These are phyloP conservation scores for Ataeniobius toweri DNA, from an alignment of 2,797 vertebrate genomes.

Conservation along the genomic window DNA sequence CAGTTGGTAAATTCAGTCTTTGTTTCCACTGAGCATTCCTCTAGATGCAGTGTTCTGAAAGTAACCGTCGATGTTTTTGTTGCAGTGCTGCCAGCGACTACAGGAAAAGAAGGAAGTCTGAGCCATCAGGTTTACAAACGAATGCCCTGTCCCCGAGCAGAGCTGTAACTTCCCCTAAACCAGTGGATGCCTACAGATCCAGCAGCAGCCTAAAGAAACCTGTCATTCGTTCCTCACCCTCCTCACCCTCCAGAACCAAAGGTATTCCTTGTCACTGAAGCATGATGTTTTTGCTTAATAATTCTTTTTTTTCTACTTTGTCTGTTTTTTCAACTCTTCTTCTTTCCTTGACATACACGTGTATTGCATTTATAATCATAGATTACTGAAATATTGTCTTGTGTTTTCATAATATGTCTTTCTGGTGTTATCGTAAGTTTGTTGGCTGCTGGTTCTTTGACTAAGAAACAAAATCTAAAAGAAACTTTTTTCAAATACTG, in stretches of 20 bases:
- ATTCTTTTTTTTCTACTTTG: conserved; percentile 1
- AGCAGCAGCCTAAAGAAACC: conserved; percentile 86
- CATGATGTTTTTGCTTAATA: not conserved
- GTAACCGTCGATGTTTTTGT: conserved; percentile 20
- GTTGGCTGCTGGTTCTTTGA: conserved; percentile 26
- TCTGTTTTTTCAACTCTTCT: not conserved
- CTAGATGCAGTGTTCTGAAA: not conserved
- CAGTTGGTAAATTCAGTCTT: not conserved
- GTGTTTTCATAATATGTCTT: conserved; percentile 26
- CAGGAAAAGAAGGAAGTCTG: conserved; percentile 96
- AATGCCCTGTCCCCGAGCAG: conserved; percentile 76
- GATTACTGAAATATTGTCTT: conserved; percentile 20
- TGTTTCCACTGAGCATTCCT: conserved; percentile 3
- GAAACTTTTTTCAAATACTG: conserved; percentile 20
- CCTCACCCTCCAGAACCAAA: conserved; percentile 93
- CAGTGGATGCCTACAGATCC: conserved; percentile 79
- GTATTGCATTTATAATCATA: conserved; percentile 3
- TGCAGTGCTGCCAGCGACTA: conserved; percentile 90
- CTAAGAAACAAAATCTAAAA: conserved; percentile 5
- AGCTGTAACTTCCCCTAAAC: conserved; percentile 74
- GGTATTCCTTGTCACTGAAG: conserved; percentile 77
- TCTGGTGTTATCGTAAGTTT: conserved; percentile 15
- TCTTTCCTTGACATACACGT: conserved; percentile 2
- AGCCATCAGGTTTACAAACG: conserved; percentile 88
- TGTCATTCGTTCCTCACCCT: conserved; percentile 89